Percentiles rank a stretch among this genome's conserved stretches.
These are phyloP conservation scores for Bambusicola thoracicus DNA, from an alignment of 2,113 vertebrate genomes.

Conservation along the genomic window DNA sequence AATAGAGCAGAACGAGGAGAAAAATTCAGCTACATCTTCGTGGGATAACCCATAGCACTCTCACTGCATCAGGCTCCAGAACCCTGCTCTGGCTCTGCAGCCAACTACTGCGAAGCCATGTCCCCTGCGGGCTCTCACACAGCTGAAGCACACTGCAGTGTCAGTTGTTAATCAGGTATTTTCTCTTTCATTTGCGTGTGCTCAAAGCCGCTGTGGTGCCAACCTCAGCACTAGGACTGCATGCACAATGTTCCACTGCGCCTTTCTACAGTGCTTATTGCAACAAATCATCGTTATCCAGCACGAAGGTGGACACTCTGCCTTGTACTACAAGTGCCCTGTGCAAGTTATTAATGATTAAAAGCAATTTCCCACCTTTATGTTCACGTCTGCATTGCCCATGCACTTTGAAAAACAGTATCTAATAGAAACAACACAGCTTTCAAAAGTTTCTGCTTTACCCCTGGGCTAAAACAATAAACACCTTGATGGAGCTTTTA, in stretches of 20 bases:
- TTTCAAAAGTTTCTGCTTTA: conserved; percentile 55
- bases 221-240: background rate
- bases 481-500: conserved; percentile 62
- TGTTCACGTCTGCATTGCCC: background rate
- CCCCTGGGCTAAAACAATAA: conserved; percentile 61
- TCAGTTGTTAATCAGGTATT: background rate
- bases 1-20: background rate
- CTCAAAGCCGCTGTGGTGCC: background rate
- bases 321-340: conserved; percentile 18
- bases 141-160: background rate
- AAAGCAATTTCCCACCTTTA: conserved; percentile 46
- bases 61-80: background rate
- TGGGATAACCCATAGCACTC: background rate
- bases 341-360: conserved; percentile 57
- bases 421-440: conserved; percentile 8
- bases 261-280: background rate
- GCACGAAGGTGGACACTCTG: background rate
- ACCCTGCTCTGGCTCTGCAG: background rate
- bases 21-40: background rate
- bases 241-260: background rate
- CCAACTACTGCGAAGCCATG: background rate
- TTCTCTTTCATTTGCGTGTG: background rate
- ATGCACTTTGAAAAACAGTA: conserved; percentile 22
- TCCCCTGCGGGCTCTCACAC: background rate
- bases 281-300: conserved; percentile 9